These are phyloP conservation scores for Oncorhynchus keta DNA, from an alignment of 2,113 vertebrate species.

Conservation along the genomic window DNA sequence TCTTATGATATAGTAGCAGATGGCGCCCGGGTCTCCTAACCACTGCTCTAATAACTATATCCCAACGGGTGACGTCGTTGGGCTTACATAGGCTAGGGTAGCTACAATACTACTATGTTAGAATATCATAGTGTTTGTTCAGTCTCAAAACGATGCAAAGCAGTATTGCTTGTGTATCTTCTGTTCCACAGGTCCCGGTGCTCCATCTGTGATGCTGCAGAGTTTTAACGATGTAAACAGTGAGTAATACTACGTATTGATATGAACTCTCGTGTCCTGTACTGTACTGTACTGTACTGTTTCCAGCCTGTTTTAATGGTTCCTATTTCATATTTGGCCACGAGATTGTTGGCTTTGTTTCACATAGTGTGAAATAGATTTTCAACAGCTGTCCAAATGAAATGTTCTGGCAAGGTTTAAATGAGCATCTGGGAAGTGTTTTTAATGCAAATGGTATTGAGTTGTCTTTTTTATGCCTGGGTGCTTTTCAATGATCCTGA, in stretches of 20 bases:
- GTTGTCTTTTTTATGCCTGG: not conserved
- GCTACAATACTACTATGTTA: no score
- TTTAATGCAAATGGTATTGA: not conserved
- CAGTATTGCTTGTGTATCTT: not conserved
- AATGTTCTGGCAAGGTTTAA: not conserved
- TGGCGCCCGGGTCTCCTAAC: no score
- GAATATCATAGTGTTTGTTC: no score
- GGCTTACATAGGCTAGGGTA: no score
- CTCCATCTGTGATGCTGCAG: conserved; percentile 79
- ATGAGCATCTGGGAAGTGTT: not conserved
- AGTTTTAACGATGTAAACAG: conserved; percentile 46
- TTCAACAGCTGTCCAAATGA: not conserved
- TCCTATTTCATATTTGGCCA: not conserved
- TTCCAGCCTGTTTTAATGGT: not conserved
- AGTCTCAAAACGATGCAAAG: no score
- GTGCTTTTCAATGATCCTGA: not conserved
- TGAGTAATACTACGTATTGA: conserved; percentile 40
- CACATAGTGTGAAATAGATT: not conserved
- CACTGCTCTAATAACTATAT: no score
- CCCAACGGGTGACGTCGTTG: no score
- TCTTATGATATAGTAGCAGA: no score
- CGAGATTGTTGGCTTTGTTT: not conserved
- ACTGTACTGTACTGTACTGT: not conserved
- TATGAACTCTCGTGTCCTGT: not conserved
- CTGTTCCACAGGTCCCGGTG: conserved; percentile 78